These are phyloP conservation scores for Paralichthys olivaceus DNA, from an alignment of 2,113 vertebrate species.

Conservation along the genomic window DNA sequence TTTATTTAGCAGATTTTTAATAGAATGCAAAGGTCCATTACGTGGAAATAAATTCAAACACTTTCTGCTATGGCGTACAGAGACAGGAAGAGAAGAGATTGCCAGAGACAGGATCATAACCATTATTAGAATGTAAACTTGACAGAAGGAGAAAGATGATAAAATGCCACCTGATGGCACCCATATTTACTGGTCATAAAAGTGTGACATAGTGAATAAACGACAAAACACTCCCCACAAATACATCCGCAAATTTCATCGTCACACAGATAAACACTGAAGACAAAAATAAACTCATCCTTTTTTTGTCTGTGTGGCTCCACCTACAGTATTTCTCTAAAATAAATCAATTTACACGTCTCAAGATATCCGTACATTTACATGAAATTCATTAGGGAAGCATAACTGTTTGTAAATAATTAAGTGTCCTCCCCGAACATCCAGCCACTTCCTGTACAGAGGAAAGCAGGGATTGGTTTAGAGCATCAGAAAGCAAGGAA, in stretches of 20 bases:
- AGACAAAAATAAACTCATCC: conserved; percentile 77
- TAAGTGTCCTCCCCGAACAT: conserved; percentile 18
- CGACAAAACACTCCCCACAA: conserved; percentile 78
- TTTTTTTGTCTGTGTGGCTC: conserved; percentile 67
- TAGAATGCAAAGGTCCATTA: conserved; percentile 81
- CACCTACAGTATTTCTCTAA: conserved; percentile 66
- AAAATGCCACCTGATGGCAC: conserved; percentile 68
- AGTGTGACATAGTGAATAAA: conserved; percentile 71
- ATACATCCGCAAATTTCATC: conserved; percentile 75
- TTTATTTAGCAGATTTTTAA: conserved; percentile 83
- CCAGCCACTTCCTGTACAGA: conserved; percentile 30
- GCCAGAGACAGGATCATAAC: conserved; percentile 73
- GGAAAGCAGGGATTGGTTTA: conserved; percentile 26
- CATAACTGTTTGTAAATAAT: conserved; percentile 61
- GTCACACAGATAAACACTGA: conserved; percentile 76
- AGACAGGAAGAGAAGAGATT: conserved; percentile 71
- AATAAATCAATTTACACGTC: conserved; percentile 77
- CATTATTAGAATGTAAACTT: conserved; percentile 80
- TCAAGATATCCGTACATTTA: conserved; percentile 74
- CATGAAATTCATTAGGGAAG: conserved; percentile 71
- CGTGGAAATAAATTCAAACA: conserved; percentile 82
- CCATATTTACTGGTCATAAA: conserved; percentile 75
- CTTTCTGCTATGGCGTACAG: conserved; percentile 72
- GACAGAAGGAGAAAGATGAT: conserved; percentile 73
- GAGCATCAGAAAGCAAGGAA: conserved; percentile 39